Conservation (phyloP, 2,888 invertebrate genomes). For the Apomyelois bistriatella region DNA sequence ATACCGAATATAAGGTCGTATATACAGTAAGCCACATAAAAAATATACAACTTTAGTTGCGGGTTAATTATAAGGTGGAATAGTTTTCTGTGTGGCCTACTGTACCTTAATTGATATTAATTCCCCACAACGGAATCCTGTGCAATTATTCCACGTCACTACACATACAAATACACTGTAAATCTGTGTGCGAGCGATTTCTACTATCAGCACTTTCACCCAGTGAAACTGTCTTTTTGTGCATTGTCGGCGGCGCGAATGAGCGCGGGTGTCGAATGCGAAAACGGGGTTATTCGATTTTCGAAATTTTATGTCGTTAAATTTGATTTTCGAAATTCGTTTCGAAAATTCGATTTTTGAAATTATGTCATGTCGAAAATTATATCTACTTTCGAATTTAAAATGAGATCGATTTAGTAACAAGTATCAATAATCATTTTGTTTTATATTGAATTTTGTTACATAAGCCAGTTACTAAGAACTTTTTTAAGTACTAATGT, state of each 20-base stretch:
- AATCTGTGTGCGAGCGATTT: slow-evolving; percentile 36
- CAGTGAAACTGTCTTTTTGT: slow-evolving; percentile 72
- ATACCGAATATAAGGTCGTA: too few species aligned
- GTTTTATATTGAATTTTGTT: too few species aligned
- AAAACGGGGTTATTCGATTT: slow-evolving; percentile 32
- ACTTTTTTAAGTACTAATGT: too few species aligned
- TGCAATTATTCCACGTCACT: slow-evolving; percentile 13
- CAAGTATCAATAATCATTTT: too few species aligned
- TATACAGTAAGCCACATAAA: too few species aligned
- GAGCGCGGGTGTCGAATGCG: slow-evolving; percentile 11
- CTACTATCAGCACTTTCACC: slow-evolving; percentile 72
- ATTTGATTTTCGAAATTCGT: background rate
- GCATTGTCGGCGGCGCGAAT: slow-evolving; percentile 46
- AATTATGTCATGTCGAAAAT: background rate
- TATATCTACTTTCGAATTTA: too few species aligned
- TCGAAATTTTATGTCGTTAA: slow-evolving; percentile 28
- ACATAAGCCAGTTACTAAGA: too few species aligned
- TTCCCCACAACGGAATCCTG: background rate
- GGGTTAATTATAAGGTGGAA: too few species aligned
- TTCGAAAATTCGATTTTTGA: too few species aligned
- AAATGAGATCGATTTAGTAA: too few species aligned
- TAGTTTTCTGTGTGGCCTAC: too few species aligned
- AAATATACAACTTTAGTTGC: too few species aligned
- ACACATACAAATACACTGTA: background rate
- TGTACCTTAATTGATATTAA: background rate